A percentile compares a stretch with the other conserved stretches of the same genome.
Evolutionary conservation across 2,113 vertebrate genomes (phyloP).

Genomic region (Glaucidium brasilianum): DNA sequence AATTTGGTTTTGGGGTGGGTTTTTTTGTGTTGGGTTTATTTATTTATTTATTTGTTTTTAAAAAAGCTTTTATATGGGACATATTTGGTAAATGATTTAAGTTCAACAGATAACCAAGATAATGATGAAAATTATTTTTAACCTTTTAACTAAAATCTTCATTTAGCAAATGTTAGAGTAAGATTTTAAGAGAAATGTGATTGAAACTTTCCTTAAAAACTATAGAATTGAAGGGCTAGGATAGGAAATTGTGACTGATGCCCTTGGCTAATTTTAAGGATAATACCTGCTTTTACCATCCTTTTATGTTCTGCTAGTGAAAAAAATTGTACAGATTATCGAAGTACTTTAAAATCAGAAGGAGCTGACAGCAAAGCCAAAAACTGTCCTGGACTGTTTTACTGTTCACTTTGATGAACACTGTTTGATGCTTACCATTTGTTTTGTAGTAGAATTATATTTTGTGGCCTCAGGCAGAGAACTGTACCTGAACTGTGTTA

Average conservation of each 20-base stretch:
- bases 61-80: not conserved
- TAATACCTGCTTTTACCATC: not conserved
- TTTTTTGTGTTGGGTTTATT: too few species aligned
- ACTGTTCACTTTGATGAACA: not conserved
- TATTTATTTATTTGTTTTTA: not conserved
- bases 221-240: not conserved
- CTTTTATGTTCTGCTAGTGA: not conserved
- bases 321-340: not conserved
- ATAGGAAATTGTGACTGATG: not conserved
- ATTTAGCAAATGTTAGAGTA: not conserved
- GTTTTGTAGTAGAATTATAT: not conserved
- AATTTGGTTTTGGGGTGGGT: not conserved
- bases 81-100: not conserved
- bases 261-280: not conserved
- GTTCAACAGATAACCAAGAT: not conserved
- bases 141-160: not conserved
- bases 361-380: not conserved
- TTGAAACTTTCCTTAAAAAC: not conserved
- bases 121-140: not conserved
- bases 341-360: not conserved
- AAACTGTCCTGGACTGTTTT: not conserved
- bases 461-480: not conserved
- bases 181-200: not conserved
- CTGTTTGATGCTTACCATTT: slow-evolving; percentile 4
- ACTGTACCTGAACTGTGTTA: not conserved